A percentile compares a stretch with the other conserved stretches of the same genome.
Conservation (phyloP, 35 echinoderm and acorn worm genomes). For the Strongylocentrotus purpuratus region DNA sequence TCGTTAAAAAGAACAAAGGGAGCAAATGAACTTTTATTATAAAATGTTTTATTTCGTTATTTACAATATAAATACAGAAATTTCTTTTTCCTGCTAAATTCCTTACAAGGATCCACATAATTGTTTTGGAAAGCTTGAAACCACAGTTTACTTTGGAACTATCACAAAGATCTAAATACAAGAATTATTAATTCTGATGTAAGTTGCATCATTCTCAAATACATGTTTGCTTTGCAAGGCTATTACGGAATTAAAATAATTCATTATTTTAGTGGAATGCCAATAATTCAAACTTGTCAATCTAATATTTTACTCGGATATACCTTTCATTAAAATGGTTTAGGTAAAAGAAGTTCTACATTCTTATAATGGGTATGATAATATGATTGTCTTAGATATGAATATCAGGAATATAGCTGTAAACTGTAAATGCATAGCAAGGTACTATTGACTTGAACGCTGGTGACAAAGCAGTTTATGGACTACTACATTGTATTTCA, state of each 20-base stretch:
- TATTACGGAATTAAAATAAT: not conserved
- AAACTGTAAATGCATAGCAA: not conserved
- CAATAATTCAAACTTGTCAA: not conserved
- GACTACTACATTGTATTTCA: not conserved
- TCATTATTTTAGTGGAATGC: not conserved
- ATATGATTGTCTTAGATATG: not conserved
- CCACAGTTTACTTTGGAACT: not conserved
- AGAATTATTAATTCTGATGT: not conserved
- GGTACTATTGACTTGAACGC: not conserved
- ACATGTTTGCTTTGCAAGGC: not conserved
- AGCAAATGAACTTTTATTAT: not conserved
- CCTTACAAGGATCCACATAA: not conserved
- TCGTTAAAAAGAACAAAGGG: not conserved
- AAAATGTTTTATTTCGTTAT: not conserved
- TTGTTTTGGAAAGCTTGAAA: not conserved
- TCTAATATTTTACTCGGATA: not conserved
- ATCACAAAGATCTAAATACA: not conserved
- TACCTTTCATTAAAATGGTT: not conserved
- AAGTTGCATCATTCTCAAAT: not conserved
- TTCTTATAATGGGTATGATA: not conserved
- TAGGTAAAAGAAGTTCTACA: no score
- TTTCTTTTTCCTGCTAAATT: not conserved
- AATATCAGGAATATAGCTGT: not conserved
- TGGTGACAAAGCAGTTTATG: not conserved
- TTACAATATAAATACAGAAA: not conserved